Base-by-base conservation (phyloP, 2,888 invertebrate species). In the Electrophaes corylata region DNA sequence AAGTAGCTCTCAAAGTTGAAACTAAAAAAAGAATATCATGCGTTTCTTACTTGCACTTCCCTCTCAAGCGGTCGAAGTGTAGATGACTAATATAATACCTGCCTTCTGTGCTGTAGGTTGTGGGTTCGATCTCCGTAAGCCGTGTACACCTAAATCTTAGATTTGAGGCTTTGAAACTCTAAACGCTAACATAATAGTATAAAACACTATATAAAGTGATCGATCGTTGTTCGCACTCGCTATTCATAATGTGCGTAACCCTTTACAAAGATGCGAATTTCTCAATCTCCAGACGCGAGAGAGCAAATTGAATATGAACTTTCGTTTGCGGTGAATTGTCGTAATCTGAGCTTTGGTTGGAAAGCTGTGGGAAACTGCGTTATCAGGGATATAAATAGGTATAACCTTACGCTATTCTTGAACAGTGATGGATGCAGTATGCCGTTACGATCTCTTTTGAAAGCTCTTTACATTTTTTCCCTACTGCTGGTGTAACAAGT, bases 301-400 rank as follows among this genome's bases (percentile, higher is more conserved):
- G 71, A 66, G 75, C 73, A 78, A 82, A 84, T 84, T 84, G 80
- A 81, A 84, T 82, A 79, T 79, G 79, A 78, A 81, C 81, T 83
- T 81, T 84, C 82, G 71, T 78, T 79, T 76, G 71, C 60, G 73
- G 78, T 72, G 74, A 74, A 79, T 73, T 74, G 73, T 67, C 69
- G 72, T 76, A 75, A 75, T 77, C 65, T 65, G 54, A 66, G 64
- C 68, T 64, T 61, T 47, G 69, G 64, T 71, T 72, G 66, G 78
- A 78, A 78, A 79, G 75, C 65, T 68, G 64, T 64, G 69, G 65
- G 73, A 68, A 65, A 55, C 65, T 68, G 60, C 56, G 57, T 66
- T 76, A 72, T 73, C 72, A 69, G 52, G 29, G 49, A 45, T 59
- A 43, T 46, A 37, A 16, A 16, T 12, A 35, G 33, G 12, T 33